phyloP scores from a whole-genome alignment of 2,113 vertebrate species.

The western clawed frog (Xenopus tropicalis) region DNA sequence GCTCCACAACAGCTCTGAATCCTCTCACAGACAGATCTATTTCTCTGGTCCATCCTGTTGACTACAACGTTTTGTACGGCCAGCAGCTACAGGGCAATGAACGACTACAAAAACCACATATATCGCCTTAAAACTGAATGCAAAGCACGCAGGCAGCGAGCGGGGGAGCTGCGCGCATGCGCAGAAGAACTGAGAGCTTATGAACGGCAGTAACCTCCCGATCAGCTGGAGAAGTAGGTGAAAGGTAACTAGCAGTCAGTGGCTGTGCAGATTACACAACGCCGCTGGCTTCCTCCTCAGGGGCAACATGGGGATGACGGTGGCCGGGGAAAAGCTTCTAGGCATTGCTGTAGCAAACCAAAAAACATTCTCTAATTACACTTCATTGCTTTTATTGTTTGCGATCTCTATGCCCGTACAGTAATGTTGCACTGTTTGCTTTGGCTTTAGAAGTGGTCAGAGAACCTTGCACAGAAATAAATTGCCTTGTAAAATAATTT shows the following conservation, averaged over 20 bases:
- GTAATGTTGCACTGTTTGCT: too few species aligned
- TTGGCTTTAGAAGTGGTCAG: too few species aligned
- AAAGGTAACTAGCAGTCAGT: constrained; percentile 43
- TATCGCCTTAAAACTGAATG: neutral
- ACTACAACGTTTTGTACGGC: neutral
- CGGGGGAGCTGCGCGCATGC: neutral
- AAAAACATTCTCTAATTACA: too few species aligned
- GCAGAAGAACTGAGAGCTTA: neutral
- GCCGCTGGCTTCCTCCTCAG: constrained; percentile 10
- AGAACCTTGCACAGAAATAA: too few species aligned
- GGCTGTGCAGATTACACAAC: constrained; percentile 20
- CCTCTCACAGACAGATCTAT: too few species aligned
- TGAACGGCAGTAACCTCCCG: constrained; percentile 35
- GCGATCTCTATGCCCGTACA: too few species aligned
- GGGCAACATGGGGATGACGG: neutral
- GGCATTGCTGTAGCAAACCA: too few species aligned
- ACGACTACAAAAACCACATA: neutral
- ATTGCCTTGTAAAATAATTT: too few species aligned
- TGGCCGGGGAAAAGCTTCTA: too few species aligned
- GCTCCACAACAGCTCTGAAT: too few species aligned
- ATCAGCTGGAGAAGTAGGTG: constrained; percentile 45
- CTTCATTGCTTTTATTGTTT: too few species aligned
- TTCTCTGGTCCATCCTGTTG: neutral
- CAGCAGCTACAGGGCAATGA: neutral
- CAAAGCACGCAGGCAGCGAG: neutral